These are phyloP conservation scores for Hemithea aestivaria DNA, from an alignment of 2,888 invertebrate genomes.

Conservation along the genomic window DNA sequence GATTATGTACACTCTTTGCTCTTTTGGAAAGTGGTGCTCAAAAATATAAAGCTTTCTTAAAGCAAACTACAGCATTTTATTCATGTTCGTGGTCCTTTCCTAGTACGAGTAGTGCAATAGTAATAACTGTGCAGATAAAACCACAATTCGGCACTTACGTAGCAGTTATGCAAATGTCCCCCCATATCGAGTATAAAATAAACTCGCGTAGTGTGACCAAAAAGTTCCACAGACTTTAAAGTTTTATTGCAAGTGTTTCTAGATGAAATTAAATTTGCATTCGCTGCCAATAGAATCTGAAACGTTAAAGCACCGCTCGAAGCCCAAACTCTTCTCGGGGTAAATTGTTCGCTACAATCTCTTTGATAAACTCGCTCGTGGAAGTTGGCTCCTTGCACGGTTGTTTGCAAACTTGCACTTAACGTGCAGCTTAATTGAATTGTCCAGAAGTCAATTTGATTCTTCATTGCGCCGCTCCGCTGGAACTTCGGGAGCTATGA, in stretches of 20 bases:
- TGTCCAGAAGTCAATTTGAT: constrained; percentile 69
- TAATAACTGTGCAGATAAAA: no score
- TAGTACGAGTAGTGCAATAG: no score
- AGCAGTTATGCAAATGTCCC: no score
- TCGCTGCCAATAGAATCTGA: constrained; percentile 8
- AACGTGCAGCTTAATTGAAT: constrained; percentile 72
- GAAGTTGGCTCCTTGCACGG: constrained; percentile 61
- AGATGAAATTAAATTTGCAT: constrained; percentile 14
- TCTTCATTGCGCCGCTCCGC: constrained; percentile 44
- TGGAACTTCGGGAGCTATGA: constrained; percentile 16
- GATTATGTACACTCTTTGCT: no score
- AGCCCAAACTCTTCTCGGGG: constrained; percentile 42
- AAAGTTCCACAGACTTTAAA: background rate
- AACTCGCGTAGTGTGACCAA: background rate
- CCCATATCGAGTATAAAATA: no score
- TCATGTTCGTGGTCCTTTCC: no score
- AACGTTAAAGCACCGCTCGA: constrained; percentile 6
- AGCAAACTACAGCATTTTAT: no score
- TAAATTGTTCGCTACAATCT: constrained; percentile 64
- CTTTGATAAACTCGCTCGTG: constrained; percentile 54
- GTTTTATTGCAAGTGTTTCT: constrained; percentile 6
- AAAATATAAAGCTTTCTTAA: no score
- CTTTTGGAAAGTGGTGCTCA: no score
- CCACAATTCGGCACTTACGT: no score
- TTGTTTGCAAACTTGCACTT: constrained; percentile 72